Evolutionary conservation across 2,113 vertebrate species (phyloP), one percentile per base, ranked within the genome.

Genomic region (Pseudorectes ferrugineus): DNA sequence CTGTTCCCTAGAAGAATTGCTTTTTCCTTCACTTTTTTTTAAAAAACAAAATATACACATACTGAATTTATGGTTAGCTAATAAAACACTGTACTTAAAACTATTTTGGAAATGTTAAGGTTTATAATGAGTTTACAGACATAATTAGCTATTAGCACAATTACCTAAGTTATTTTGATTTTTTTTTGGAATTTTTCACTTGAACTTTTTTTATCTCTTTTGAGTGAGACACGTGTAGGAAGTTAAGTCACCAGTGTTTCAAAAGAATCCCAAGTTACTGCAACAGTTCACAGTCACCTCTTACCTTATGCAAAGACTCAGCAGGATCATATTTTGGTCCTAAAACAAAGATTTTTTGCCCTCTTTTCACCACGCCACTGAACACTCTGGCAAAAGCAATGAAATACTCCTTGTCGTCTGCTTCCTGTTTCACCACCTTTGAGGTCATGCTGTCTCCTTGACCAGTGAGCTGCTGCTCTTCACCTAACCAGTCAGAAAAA

Each of bases 331-430:
- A 99, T 95, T 99, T 99, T 78, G 99, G 99, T 74, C 99, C 99
- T 65, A 99, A 96, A 71, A 99, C 98, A 90, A 99, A 99, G 66
- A 99, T 97, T 58, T 92, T 98, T 87, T 98, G 98, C 38, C 99
- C 99, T 97, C 83, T 98, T 92, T 89, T 97, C 25, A 98, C 98
- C 54, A 98, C 85, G 0, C 99, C 99, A 33, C 99, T 99, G 97
- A 99, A 99, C 26, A 99, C 98, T 29, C 99, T 98, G 12, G 99
- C 99, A 55, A 99, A 99, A 2, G 99, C 99, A 71, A 99, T 92
- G 42, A 99, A 99, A 76, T 96, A 93, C 71, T 99, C 98, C 59
- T 97, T 99, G 76, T 48, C 72, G 33, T 97, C 94, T 65, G 92
- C 96, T 48, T 98, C 98, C 5, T 94, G 81, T 52, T 89, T 96